These are phyloP conservation scores for Gnathonemus longibarbis DNA, from an alignment of 2,113 vertebrate genomes.

Conservation along the genomic window DNA sequence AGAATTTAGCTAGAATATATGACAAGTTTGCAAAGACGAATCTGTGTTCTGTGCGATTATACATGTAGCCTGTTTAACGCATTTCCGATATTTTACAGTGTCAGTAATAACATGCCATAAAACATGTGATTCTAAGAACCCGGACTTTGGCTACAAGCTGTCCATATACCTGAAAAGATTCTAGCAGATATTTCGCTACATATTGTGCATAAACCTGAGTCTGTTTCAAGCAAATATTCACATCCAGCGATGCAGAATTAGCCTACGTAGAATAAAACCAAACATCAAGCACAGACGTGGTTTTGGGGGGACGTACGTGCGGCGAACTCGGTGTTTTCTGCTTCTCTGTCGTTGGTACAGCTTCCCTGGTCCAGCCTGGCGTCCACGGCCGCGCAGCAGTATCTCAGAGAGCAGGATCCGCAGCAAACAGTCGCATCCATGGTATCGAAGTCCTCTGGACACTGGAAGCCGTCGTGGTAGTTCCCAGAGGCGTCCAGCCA, in stretches of 20 bases:
- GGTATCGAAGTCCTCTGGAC: constrained; percentile 90
- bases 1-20: neutral
- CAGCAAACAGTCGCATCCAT: constrained; percentile 88
- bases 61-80: neutral
- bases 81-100: neutral
- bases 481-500: constrained; percentile 82
- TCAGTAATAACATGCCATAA: neutral
- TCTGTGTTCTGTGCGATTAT: neutral
- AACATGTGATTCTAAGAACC: neutral
- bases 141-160: neutral
- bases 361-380: constrained; percentile 84
- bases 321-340: constrained; percentile 65
- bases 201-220: neutral
- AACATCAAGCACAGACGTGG: neutral
- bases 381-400: constrained; percentile 84
- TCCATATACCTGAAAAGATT: neutral
- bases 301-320: constrained; percentile 69
- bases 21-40: neutral
- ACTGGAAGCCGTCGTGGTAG: constrained; percentile 88
- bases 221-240: neutral
- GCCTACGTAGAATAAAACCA: neutral
- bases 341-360: constrained; percentile 82
- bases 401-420: constrained; percentile 83
- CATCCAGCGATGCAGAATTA: neutral
- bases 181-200: neutral